These are phyloP conservation scores for Itoplectis maculator DNA, from an alignment of 2,888 invertebrate genomes.

Conservation along the genomic window DNA sequence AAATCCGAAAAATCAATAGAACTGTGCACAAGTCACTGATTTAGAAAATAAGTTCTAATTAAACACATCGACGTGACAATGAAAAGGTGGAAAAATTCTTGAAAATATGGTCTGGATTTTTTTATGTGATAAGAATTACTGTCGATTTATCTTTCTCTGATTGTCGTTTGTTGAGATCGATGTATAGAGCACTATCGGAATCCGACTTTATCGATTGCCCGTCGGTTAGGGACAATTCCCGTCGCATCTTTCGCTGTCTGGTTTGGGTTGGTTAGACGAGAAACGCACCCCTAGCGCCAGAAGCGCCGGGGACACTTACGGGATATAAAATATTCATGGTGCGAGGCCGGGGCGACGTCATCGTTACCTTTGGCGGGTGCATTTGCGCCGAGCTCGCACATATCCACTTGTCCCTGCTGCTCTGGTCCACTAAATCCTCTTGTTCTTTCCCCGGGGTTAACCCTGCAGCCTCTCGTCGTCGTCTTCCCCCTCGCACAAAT, in stretches of 20 bases:
- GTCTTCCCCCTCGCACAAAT: neutral
- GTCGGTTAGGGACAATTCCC: conserved; percentile 18
- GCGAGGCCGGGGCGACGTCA: conserved; percentile 42
- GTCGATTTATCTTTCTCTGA: neutral
- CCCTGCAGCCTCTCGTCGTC: too few relatives aligned
- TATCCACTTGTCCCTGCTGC: conserved; percentile 29
- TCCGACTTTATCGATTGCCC: conserved; percentile 49
- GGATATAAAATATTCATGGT: conserved; percentile 78
- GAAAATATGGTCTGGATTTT: neutral
- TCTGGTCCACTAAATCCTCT: conserved; percentile 31
- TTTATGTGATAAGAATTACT: neutral
- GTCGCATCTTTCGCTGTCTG: conserved; percentile 51
- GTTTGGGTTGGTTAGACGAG: conserved; percentile 72
- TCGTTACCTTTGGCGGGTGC: conserved; percentile 66
- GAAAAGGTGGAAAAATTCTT: neutral
- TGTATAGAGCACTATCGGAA: neutral
- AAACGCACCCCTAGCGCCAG: conserved; percentile 69
- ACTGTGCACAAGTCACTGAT: too few relatives aligned
- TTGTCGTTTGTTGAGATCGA: neutral
- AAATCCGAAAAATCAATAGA: too few relatives aligned
- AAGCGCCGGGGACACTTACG: conserved; percentile 73
- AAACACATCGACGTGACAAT: neutral
- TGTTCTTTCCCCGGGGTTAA: conserved; percentile 32
- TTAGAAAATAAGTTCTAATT: too few relatives aligned
- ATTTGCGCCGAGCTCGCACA: conserved; percentile 49